Conservation (phyloP, 2,797 vertebrate species). For the Acomys russatus region DNA sequence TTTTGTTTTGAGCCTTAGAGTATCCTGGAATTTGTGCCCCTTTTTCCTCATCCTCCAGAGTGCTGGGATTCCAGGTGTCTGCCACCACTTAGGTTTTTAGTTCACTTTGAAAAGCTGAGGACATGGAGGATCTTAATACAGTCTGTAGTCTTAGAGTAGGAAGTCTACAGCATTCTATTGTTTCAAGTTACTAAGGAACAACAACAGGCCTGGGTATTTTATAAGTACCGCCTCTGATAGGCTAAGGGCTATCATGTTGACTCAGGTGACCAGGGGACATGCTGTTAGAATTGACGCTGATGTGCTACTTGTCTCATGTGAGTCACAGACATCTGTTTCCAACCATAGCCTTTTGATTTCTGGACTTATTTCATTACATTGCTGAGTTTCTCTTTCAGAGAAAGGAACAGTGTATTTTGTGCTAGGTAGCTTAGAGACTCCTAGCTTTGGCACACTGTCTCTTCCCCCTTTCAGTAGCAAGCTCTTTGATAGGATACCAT, state of each 20-base stretch:
- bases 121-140: background rate
- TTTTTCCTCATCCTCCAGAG: background rate
- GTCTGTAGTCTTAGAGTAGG: slow-evolving; percentile 6
- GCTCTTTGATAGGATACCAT: background rate
- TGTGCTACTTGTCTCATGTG: background rate
- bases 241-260: background rate
- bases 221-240: background rate
- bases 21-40: background rate
- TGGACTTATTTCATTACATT: background rate
- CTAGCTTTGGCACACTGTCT: background rate
- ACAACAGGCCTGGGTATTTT: background rate
- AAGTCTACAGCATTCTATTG: background rate
- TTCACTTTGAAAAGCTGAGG: slow-evolving; percentile 25
- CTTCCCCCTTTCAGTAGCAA: background rate
- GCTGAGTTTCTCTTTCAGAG: background rate
- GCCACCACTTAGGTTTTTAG: background rate
- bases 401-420: background rate
- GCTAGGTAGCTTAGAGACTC: background rate
- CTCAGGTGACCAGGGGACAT: background rate
- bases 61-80: background rate
- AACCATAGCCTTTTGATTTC: background rate
- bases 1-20: background rate
- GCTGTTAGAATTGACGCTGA: background rate
- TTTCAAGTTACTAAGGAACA: background rate
- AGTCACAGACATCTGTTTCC: background rate